These are phyloP conservation scores for Embidobia sp. DNA, from an alignment of 2,888 invertebrate species.

Conservation along the genomic window DNA sequence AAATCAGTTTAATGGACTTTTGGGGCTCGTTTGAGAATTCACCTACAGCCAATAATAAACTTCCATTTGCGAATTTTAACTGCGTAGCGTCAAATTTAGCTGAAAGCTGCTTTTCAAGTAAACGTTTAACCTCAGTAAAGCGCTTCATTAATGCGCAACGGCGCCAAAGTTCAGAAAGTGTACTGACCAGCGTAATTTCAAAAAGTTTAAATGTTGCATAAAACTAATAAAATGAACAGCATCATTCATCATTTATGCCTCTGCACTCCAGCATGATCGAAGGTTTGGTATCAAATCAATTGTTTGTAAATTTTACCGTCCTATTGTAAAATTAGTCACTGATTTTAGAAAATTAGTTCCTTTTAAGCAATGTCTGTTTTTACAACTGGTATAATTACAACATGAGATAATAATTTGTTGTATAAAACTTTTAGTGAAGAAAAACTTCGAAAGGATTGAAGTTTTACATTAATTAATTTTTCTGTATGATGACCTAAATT, in stretches of 20 bases:
- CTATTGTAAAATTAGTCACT: no score
- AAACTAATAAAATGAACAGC: slow-evolving; percentile 15
- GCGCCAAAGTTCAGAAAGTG: slow-evolving; percentile 40
- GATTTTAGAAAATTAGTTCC: no score
- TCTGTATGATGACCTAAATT: no score
- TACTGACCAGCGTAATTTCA: slow-evolving; percentile 44
- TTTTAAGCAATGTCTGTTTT: no score
- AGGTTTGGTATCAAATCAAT: no score
- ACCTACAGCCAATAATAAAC: slow-evolving; percentile 53
- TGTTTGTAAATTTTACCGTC: no score
- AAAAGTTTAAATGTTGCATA: slow-evolving; percentile 33
- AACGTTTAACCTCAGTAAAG: slow-evolving; percentile 53
- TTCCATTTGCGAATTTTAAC: slow-evolving; percentile 55
- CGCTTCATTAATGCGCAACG: slow-evolving; percentile 56
- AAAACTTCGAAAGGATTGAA: no score
- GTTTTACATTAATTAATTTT: no score
- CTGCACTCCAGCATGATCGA: no score
- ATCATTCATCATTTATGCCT: neutral
- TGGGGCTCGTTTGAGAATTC: slow-evolving; percentile 48
- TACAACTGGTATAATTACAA: no score
- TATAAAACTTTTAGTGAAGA: no score
- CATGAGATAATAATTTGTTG: no score
- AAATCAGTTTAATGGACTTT: slow-evolving; percentile 47
- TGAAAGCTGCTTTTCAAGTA: slow-evolving; percentile 53
- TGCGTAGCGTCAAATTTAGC: slow-evolving; percentile 46